Evolutionary conservation across 2,888 invertebrate genomes (phyloP), one percentile per base, ranked within the genome.

Genomic region (Dasypolia templi): DNA sequence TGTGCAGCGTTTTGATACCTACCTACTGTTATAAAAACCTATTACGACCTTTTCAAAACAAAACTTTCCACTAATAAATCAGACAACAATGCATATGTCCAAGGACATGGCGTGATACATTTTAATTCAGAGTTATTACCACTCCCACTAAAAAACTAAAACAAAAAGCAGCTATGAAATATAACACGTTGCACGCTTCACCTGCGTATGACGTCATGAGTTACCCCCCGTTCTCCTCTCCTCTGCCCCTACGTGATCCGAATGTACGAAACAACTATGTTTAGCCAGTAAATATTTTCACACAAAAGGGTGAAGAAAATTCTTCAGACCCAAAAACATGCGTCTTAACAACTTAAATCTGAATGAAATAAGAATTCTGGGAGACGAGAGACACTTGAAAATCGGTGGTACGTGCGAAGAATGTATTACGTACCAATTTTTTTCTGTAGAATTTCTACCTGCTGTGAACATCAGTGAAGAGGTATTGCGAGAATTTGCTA

Each of bases 281-380:
- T 92, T 90, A 89, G 87, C 88, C 90, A 92, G 92, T 93, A 93
- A 94, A 94, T 94, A 94, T 94, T 93, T 93, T 92, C 86, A 77
- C 67, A 84, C 77, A 74, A 64, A 77, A 67, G 56, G 56, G 72
- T 69, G 74, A 73, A 68, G 71, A 73, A 80, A 68, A 56, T 69
- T 83, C 78, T 79, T 77, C 71, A 81, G 69, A 65, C 61, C 71
- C 65, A 86, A 91, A 89, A 89, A 89, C 88, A 90, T 89, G 89
- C 90, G 92, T 88, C 84, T 86, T 86, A 85, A 81, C 77, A 81
- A 78, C 83, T 83, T 83, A 88, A 90, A 88, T 88, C 86, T 84
- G 86, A 88, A 86, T 88, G 87, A 90, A 91, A 90, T 90, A 91
- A 91, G 89, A 91, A 91, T 92, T 92, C 86, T 86, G 85, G 84